phyloP scores from a whole-genome alignment of 2,888 invertebrate genomes.

The Graphium colonna region DNA sequence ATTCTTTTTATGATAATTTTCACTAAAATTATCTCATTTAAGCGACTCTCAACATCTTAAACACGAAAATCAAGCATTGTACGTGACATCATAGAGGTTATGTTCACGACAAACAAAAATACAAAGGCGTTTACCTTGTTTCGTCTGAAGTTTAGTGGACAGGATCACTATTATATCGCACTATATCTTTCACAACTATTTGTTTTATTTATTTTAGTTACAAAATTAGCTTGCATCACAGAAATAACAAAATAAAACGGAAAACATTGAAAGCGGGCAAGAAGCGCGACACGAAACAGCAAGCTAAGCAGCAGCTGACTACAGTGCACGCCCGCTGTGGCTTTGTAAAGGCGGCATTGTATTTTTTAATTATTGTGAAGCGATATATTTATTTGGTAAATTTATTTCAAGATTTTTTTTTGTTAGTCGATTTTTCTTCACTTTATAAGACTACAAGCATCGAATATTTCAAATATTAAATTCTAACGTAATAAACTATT shows the following conservation, averaged over 20 bases:
- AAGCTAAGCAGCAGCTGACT: constrained; percentile 87
- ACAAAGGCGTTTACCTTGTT: constrained; percentile 78
- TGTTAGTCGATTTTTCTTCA: too few relatives aligned
- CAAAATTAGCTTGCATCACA: constrained; percentile 78
- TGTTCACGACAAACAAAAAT: constrained; percentile 78
- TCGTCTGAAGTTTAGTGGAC: constrained; percentile 54
- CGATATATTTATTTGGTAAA: not conserved
- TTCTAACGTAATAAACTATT: too few relatives aligned
- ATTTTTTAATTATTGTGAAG: constrained; percentile 4
- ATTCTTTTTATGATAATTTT: constrained; percentile 1
- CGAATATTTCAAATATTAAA: too few relatives aligned
- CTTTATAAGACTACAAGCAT: too few relatives aligned
- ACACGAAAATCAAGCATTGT: constrained; percentile 60
- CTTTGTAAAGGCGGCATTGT: constrained; percentile 51
- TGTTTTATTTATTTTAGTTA: constrained; percentile 66
- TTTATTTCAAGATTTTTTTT: not conserved
- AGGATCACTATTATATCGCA: constrained; percentile 67
- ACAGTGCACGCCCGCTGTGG: constrained; percentile 54
- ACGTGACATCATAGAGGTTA: constrained; percentile 71
- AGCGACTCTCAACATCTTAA: constrained; percentile 25
- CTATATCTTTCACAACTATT: constrained; percentile 64
- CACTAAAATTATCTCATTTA: not conserved
- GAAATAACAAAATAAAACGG: constrained; percentile 80
- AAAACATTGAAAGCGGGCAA: constrained; percentile 81
- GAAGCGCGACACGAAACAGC: constrained; percentile 83